Evolutionary conservation across 2,888 invertebrate genomes (phyloP).

Genomic region (Heliconius charithonia): DNA sequence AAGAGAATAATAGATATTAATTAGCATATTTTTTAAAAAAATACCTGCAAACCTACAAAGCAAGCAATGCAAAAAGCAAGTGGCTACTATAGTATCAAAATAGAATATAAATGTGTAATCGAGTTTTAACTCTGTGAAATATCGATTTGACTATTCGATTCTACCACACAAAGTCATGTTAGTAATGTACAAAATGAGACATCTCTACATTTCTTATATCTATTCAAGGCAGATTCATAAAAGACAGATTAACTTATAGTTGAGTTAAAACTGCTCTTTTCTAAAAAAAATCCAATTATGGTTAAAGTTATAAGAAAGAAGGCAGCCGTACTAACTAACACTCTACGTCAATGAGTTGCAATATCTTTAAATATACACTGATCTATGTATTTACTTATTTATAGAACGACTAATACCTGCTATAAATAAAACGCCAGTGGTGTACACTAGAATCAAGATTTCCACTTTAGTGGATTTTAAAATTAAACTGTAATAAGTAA

Average conservation of each 20-base stretch:
- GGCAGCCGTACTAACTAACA: conserved; percentile 41
- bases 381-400: conserved; percentile 16
- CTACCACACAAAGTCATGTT: no score
- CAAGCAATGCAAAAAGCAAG: no score
- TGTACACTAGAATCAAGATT: neutral
- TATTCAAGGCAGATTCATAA: neutral
- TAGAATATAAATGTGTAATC: no score
- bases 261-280: neutral
- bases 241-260: neutral
- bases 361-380: conserved; percentile 15
- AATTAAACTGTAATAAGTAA: neutral
- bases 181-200: no score
- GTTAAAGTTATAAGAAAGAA: conserved; percentile 27
- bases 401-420: conserved; percentile 12
- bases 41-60: no score
- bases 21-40: no score
- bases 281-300: conserved; percentile 24
- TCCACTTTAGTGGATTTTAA: neutral
- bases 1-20: no score
- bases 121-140: no score
- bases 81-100: no score
- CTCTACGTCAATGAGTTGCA: conserved; percentile 47
- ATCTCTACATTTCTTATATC: neutral
- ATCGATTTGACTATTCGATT: no score
- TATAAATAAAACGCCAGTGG: conserved; percentile 5